Percentiles rank a stretch among this genome's conserved stretches.
phyloP scores from a whole-genome alignment of 2,113 vertebrate species.

The western clawed frog (Xenopus tropicalis) region UCB_Xtro_10.0 CM004444.2:13713501-13714000 shows the following conservation, averaged over 20 bases:
- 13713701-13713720: background rate
- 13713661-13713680: background rate
- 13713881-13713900: background rate
- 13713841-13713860: background rate
- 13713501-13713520: too few relatives aligned
- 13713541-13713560: too few relatives aligned
- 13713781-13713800: background rate
- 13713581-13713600: background rate
- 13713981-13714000: too few relatives aligned
- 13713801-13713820: background rate
- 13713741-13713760: background rate
- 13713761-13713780: background rate
- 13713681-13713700: background rate
- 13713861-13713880: background rate
- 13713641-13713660: conserved; percentile 4
- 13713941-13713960: too few relatives aligned
- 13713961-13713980: too few relatives aligned
- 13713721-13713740: background rate
- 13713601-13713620: background rate
- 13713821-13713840: background rate
- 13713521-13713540: too few relatives aligned
- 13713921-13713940: too few relatives aligned
- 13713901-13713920: background rate
- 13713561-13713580: too few relatives aligned
- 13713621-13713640: background rate